These are phyloP conservation scores for Callospermophilus lateralis DNA, from an alignment of 2,113 vertebrate genomes.

Conservation along the genomic window DNA sequence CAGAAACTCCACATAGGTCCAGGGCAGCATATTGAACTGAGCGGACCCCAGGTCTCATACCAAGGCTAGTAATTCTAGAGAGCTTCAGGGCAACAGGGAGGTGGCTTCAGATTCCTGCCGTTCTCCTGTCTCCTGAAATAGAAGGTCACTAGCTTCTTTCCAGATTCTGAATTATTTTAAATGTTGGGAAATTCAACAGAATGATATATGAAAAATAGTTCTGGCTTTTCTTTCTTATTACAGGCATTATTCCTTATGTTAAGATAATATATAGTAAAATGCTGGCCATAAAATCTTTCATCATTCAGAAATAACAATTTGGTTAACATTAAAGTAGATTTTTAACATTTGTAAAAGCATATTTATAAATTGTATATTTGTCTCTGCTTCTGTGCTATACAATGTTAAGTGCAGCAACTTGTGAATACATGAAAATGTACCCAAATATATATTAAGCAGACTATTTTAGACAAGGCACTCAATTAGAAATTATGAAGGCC, in stretches of 20 bases:
- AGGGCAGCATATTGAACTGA: neutral
- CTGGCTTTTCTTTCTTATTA: neutral
- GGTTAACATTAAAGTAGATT: neutral
- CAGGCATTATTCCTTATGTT: neutral
- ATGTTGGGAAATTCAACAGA: neutral
- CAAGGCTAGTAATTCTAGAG: neutral
- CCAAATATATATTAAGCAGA: neutral
- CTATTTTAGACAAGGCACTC: conserved; percentile 19
- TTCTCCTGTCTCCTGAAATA: neutral
- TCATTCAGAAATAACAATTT: neutral
- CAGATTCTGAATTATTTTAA: neutral
- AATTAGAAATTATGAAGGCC: neutral
- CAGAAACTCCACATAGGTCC: neutral
- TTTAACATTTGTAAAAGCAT: neutral
- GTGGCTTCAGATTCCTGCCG: neutral
- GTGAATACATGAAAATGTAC: neutral
- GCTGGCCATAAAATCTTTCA: neutral
- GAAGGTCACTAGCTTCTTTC: neutral
- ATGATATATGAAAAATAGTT: neutral
- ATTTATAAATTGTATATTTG: neutral
- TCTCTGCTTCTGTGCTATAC: neutral
- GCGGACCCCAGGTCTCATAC: neutral
- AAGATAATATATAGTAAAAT: neutral
- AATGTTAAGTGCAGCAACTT: neutral
- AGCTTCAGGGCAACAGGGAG: neutral